phyloP scores from a whole-genome alignment of 2,888 invertebrate genomes.

The Gonocerus acuteangulatus region DNA sequence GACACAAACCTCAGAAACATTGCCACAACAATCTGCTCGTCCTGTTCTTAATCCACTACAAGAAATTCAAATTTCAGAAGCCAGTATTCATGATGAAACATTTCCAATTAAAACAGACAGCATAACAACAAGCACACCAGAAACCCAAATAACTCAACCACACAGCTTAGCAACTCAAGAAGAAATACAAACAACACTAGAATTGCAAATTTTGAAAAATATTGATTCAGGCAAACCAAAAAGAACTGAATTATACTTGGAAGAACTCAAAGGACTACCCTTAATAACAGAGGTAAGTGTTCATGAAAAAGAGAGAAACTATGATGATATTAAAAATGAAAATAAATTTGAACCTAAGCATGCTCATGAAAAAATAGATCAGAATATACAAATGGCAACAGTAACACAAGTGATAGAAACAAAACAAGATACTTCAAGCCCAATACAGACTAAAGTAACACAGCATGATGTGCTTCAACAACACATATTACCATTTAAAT shows the following conservation, averaged over 20 bases:
- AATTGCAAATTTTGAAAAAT: neutral
- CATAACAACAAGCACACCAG: conserved; percentile 5
- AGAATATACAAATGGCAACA: neutral
- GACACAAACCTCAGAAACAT: conserved; percentile 6
- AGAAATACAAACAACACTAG: conserved; percentile 14
- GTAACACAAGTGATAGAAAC: neutral
- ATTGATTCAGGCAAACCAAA: neutral
- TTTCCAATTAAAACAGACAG: conserved; percentile 11
- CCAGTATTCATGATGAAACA: conserved; percentile 6
- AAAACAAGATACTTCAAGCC: neutral
- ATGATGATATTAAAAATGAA: neutral
- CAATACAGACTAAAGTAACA: neutral
- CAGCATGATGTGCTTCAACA: neutral
- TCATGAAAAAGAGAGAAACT: conserved; percentile 26
- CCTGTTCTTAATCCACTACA: neutral
- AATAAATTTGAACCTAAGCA: neutral
- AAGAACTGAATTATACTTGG: neutral
- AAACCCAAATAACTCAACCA: conserved; percentile 18
- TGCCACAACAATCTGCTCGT: conserved; percentile 12
- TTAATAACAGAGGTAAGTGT: conserved; percentile 18
- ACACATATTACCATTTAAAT: neutral
- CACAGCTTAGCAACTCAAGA: conserved; percentile 20
- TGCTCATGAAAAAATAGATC: neutral
- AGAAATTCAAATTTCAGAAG: conserved; percentile 15
- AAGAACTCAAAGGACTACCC: conserved; percentile 2